Evolutionary conservation across 1,140 invertebrate species (phyloP), one percentile per base, ranked within the genome.

Genomic region (Macrobrachium nipponense): DNA sequence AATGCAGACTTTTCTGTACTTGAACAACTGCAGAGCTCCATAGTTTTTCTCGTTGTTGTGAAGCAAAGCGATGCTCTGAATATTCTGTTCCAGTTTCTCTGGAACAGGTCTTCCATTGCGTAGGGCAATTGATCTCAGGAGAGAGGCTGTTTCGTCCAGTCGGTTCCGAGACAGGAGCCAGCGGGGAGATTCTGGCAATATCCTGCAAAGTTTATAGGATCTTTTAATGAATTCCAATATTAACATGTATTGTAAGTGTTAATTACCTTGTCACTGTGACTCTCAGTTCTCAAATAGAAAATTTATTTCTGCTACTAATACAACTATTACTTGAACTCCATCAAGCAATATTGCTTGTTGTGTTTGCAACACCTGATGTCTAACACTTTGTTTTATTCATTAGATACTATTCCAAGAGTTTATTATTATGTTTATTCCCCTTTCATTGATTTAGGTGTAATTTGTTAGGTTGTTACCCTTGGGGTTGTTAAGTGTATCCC

Each of bases 151-250:
- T 43, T 87, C 76, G 2, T 87, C 77, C 10, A 82, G 27, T 14
- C 82, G 75, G 18, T 76, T 68, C 5, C 86, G 44, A 14, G 87
- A 88, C 73, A 89, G 80, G 8, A 89, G 78, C 89, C 89, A 89
- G 8, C 89, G 70, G 5, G 89, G 89, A 20, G 89, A 89, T 77
- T 89, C 89, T 11, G 89, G 89, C 11, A 89, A 79, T 10, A 86
- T 5, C 88, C 88, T 89, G 70, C 12, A 3, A 36, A 10, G 18
- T 14, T 27, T 44, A 51, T 20, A 23, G 10, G 17, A 43, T 23
- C 15, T n/a, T 17, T 20, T 61, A 82, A 17, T 27, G n/a, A 86
- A 60, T 43, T 59, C 23, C 18, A 15, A 36, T 27, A n/a, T 81
- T 80, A 5, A 5, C 79, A 23, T 17, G 68, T 20, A 77, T 11